Percentiles rank a stretch among this genome's conserved stretches.
Evolutionary conservation across 35 echinoderm and acorn worm species (phyloP).

Genomic region (Heliocidaris tuberculata): DNA sequence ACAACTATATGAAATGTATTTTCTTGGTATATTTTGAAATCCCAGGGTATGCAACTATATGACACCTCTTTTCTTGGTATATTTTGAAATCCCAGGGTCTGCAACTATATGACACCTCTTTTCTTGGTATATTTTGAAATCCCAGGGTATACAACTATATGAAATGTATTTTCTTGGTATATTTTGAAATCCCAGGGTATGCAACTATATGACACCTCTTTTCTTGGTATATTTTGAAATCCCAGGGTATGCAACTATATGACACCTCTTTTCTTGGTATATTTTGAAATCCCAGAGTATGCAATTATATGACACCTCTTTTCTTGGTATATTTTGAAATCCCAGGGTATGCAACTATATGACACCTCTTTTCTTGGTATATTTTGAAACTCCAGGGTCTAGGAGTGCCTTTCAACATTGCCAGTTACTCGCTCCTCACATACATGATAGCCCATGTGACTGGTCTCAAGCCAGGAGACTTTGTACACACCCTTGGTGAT

Average conservation of each 20-base stretch:
- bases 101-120: too few relatives aligned
- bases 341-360: constrained; percentile 47
- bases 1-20: too few relatives aligned
- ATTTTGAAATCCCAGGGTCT: constrained; percentile 59
- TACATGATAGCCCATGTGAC: constrained; percentile 99
- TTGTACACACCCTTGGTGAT: constrained; percentile 94
- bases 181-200: constrained; percentile 53
- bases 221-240: background rate
- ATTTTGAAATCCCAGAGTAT: constrained; percentile 51
- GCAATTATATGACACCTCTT: too few relatives aligned
- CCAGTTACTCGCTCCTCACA: constrained; percentile 87
- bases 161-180: too few relatives aligned
- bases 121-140: background rate
- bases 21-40: background rate
- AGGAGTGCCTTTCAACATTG: constrained; percentile 97
- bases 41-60: constrained; percentile 47
- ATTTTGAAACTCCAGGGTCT: constrained; percentile 59
- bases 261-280: too few relatives aligned
- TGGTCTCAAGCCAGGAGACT: constrained; percentile 81
- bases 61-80: too few relatives aligned
- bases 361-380: too few relatives aligned
- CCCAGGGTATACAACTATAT: constrained; percentile 47
- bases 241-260: constrained; percentile 47
- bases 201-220: too few relatives aligned
- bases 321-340: background rate